These are phyloP conservation scores for Caiman crocodilus DNA, from an alignment of 2,797 vertebrate species.

Conservation along the genomic window DNA sequence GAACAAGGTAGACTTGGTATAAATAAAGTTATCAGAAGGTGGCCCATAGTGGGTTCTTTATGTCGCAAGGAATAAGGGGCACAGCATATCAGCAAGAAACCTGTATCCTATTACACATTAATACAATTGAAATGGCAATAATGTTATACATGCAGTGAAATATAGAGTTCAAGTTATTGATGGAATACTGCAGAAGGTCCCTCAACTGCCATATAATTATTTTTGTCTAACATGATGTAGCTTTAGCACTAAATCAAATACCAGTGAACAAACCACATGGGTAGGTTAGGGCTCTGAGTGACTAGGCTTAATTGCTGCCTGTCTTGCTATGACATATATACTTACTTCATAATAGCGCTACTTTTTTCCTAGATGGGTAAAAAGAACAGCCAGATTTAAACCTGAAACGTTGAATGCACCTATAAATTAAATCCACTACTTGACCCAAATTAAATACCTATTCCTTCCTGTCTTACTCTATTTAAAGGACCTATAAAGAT, in stretches of 20 bases:
- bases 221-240: background rate
- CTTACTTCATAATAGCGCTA: background rate
- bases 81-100: background rate
- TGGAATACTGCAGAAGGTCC: fast-evolving
- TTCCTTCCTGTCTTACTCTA: background rate
- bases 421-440: background rate
- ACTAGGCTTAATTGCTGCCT: constrained; percentile 5
- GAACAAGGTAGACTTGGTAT: background rate
- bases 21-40: background rate
- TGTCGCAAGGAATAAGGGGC: background rate
- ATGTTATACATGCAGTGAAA: background rate
- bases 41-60: background rate
- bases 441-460: constrained; percentile 54
- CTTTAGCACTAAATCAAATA: background rate
- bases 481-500: constrained; percentile 50
- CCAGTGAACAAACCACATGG: background rate
- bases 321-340: background rate
- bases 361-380: background rate
- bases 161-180: background rate
- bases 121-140: background rate
- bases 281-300: background rate
- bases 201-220: background rate
- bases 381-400: background rate
- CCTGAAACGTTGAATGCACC: constrained; percentile 4
- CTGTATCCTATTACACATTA: background rate